Base-by-base conservation (phyloP, 1,140 invertebrate genomes). In the Papilio helenus region DNA sequence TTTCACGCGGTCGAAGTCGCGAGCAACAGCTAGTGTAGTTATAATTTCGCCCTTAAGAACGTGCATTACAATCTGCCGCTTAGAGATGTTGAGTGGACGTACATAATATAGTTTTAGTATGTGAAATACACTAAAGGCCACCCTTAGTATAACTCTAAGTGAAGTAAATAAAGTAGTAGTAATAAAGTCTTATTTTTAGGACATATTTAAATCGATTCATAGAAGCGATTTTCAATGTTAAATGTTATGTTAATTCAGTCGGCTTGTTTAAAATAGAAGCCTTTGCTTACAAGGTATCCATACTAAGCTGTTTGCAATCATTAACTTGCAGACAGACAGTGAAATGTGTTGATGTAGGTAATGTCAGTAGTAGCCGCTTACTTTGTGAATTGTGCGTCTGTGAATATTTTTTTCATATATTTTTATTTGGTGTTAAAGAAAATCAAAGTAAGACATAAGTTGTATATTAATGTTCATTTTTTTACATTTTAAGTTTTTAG, bases 321-420 rank as follows among this genome's bases (percentile, higher is more conserved):
- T 39, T 71, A 34, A 71, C 29, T 5, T 20, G 12, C 29, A 20
- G 71, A 72, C 68, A 42, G 68, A 71, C 58, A 68, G n/a, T 72
- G 39, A 72, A 72, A 72, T 72, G 71, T 72, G 39, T 72, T 72
- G 71, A 72, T 72, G 71, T 72, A 74, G 39, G 72, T 46, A 74
- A 74, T 73, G 72, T 49, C 72, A 51, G 20, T 74, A 12, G n/a
- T 44, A 3, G 23, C 20, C 20, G 26, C 23, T 3, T 49, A 73
- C 68, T 7, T n/a, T n/a, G 71, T 72, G n/a, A 72, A 44, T 49
- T 74, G 23, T 51, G 20, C 10, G 72, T 73, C 39, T 73, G 18
- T 44, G 72, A 20, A 73, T 72, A 72, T 23, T 49, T 26, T 73
- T 29, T 16, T 14, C 3, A 5, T 16, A 3, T 65, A 14, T 61